Conservation (phyloP, 2,888 invertebrate genomes). For the Limnephilus auricula region DNA sequence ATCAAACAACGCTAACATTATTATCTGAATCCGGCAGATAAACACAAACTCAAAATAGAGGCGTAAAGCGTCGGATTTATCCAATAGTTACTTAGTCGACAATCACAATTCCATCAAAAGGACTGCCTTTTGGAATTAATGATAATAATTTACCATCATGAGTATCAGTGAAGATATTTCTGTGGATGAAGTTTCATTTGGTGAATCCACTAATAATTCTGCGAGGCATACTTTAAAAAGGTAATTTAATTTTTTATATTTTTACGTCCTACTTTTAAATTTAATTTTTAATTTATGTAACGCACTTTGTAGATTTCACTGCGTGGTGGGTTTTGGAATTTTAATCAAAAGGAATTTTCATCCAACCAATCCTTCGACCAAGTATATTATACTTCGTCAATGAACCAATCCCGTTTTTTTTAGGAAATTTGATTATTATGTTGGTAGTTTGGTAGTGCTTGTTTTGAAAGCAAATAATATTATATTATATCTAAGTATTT, state of each 20-base stretch:
- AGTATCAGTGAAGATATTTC: neutral
- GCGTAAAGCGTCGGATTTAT: neutral
- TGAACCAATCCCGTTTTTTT: no score
- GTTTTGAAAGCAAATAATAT: no score
- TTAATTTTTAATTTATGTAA: neutral
- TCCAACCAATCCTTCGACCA: no score
- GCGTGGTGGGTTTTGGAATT: no score
- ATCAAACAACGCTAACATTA: neutral
- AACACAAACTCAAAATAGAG: neutral
- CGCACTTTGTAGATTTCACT: no score
- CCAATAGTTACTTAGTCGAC: neutral
- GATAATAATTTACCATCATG: neutral
- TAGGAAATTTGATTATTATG: no score
- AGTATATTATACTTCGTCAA: no score
- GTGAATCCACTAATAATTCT: neutral
- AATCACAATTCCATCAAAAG: neutral
- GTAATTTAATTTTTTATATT: neutral
- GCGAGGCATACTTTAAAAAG: neutral
- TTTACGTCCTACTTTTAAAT: no score
- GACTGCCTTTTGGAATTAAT: neutral
- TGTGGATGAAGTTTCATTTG: neutral
- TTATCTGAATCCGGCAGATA: neutral
- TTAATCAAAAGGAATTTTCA: no score
- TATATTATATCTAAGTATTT: no score
- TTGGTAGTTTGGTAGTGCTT: no score